These are phyloP conservation scores for Trichechus manatus DNA, from an alignment of 2,113 vertebrate genomes.

Conservation along the genomic window DNA sequence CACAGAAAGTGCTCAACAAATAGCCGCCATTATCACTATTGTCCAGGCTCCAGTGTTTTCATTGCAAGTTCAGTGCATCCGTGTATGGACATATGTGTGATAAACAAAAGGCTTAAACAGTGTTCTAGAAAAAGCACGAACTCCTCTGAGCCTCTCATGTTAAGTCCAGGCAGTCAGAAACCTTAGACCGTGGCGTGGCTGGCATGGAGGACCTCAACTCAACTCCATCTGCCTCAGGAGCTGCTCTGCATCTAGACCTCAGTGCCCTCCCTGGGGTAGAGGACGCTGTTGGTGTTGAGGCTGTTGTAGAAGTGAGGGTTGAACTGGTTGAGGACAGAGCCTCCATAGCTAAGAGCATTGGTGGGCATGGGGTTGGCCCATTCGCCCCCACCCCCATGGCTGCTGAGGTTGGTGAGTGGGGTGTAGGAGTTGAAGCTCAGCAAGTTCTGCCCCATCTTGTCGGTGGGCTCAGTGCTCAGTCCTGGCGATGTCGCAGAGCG, in stretches of 20 bases:
- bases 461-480: slow-evolving; percentile 89
- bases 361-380: slow-evolving; percentile 90
- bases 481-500: slow-evolving; percentile 88
- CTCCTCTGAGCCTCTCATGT: neutral
- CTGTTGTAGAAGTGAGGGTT: slow-evolving; percentile 94
- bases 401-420: slow-evolving; percentile 88
- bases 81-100: neutral
- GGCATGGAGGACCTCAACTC: neutral
- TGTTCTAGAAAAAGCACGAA: neutral
- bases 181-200: neutral
- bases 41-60: neutral
- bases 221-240: neutral
- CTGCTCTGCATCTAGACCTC: slow-evolving; percentile 90
- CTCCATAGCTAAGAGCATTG: slow-evolving; percentile 90
- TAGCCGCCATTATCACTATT: fast-evolving
- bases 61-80: neutral
- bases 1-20: neutral
- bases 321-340: slow-evolving; percentile 94
- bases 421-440: slow-evolving; percentile 92
- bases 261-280: slow-evolving; percentile 95
- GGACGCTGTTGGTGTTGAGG: slow-evolving; percentile 88
- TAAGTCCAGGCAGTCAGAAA: neutral
- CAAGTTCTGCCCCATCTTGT: slow-evolving; percentile 91
- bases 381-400: slow-evolving; percentile 89
- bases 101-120: neutral